phyloP scores from a whole-genome alignment of 2,113 vertebrate species.

The Myotis yumanensis region DNA sequence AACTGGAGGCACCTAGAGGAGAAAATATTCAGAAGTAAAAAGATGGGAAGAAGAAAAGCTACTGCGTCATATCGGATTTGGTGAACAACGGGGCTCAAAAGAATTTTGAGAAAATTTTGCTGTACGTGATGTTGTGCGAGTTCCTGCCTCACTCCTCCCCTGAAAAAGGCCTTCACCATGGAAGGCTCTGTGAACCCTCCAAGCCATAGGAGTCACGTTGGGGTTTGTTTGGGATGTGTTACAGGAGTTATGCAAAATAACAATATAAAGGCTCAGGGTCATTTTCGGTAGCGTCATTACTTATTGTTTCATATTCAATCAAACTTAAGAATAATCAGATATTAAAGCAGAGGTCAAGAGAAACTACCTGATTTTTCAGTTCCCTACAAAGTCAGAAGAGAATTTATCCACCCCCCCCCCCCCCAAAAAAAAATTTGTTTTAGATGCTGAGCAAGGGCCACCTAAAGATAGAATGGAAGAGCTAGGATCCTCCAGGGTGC shows the following conservation, averaged over 20 bases:
- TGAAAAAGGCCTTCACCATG: background rate
- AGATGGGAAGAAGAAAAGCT: background rate
- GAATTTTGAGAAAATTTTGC: background rate
- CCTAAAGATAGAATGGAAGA: background rate
- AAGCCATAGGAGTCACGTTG: background rate
- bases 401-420: background rate
- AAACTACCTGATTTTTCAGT: background rate
- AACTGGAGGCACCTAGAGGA: background rate
- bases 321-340: background rate
- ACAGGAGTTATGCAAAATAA: background rate
- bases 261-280: background rate
- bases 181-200: background rate
- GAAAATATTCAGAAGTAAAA: background rate
- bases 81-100: background rate
- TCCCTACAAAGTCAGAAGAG: background rate
- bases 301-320: background rate
- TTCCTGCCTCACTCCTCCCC: background rate
- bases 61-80: background rate
- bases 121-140: background rate
- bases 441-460: background rate
- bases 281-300: background rate
- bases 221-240: background rate
- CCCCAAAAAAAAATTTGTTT: background rate
- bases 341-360: background rate
- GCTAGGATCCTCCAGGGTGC: background rate